These are phyloP conservation scores for Pangasianodon gigas DNA, from an alignment of 2,113 vertebrate species.

Conservation along the genomic window DNA sequence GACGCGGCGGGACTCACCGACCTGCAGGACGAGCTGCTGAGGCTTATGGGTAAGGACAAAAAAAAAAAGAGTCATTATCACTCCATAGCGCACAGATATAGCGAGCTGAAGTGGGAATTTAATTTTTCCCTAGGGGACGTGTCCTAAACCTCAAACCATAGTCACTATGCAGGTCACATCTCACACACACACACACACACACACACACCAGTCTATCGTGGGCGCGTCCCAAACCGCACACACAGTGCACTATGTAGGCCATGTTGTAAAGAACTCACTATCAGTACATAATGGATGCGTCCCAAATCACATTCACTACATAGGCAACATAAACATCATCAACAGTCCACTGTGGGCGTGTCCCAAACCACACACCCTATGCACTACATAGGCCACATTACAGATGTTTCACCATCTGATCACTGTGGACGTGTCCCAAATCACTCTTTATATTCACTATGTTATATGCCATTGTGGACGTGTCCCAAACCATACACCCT, in stretches of 20 bases:
- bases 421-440: neutral
- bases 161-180: neutral
- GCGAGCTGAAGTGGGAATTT: neutral
- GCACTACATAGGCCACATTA: too few relatives aligned
- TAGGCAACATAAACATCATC: too few relatives aligned
- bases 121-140: neutral
- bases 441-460: neutral
- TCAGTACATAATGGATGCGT: too few relatives aligned
- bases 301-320: too few relatives aligned
- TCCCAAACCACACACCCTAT: too few relatives aligned
- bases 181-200: neutral
- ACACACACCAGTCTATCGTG: neutral
- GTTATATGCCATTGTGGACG: too few relatives aligned
- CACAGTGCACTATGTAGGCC: too few relatives aligned
- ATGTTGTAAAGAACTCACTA: too few relatives aligned
- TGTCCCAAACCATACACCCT: too few relatives aligned
- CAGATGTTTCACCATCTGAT: too few relatives aligned
- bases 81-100: neutral
- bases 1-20: constrained; percentile 66
- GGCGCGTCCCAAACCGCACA: neutral
- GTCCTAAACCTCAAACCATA: neutral
- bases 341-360: too few relatives aligned
- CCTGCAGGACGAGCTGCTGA: constrained; percentile 86
- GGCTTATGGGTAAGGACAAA: constrained; percentile 77
- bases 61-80: neutral